Percentiles rank a stretch among this genome's conserved stretches.
These are phyloP conservation scores for Allacma fusca DNA, from an alignment of 2,888 invertebrate species.

Conservation along the genomic window DNA sequence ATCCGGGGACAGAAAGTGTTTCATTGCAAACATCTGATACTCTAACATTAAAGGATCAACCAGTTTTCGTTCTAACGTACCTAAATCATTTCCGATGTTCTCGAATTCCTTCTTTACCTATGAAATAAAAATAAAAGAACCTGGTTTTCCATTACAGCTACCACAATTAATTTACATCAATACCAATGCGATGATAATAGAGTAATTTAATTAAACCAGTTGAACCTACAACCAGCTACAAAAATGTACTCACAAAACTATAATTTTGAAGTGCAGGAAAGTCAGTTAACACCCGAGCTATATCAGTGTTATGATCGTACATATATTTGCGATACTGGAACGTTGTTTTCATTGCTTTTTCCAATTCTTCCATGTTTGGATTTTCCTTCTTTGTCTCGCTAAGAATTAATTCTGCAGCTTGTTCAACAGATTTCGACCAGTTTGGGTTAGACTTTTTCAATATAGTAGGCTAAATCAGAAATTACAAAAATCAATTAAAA, in stretches of 20 bases:
- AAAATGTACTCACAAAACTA: not conserved
- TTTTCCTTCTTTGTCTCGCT: not conserved
- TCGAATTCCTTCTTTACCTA: slow-evolving; percentile 24
- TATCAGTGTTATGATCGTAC: not conserved
- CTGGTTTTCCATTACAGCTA: too few species aligned
- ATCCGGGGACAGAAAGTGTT: not conserved
- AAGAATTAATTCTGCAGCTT: not conserved
- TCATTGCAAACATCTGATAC: slow-evolving; percentile 3
- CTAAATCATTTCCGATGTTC: not conserved
- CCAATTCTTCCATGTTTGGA: not conserved
- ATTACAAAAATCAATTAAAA: not conserved
- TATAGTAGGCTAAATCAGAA: not conserved
- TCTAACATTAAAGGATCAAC: not conserved
- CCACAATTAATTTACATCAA: too few species aligned
- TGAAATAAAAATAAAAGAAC: not conserved
- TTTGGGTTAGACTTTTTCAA: not conserved
- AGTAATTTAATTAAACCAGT: not conserved
- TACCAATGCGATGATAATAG: too few species aligned
- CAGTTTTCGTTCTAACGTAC: not conserved
- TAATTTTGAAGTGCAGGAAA: slow-evolving; percentile 6
- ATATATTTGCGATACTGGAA: not conserved
- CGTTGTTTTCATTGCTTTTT: not conserved
- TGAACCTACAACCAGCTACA: not conserved
- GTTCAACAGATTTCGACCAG: not conserved
- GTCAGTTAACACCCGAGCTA: not conserved